Conservation (phyloP, 2,888 invertebrate genomes). For the Tipula confusa region DNA sequence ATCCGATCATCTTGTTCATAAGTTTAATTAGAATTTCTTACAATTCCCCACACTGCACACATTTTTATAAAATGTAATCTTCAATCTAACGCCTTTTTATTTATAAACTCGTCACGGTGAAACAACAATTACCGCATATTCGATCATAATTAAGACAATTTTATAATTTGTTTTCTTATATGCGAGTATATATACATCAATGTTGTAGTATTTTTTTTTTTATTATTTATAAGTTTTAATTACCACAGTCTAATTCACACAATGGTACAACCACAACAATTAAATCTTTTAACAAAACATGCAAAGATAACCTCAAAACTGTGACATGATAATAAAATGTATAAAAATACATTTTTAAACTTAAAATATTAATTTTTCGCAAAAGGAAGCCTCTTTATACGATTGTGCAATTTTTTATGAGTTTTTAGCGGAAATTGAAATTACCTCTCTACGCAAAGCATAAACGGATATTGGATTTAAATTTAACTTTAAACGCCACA, state of each 20-base stretch:
- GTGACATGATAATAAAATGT: not conserved
- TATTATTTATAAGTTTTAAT: not conserved
- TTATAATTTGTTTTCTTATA: not conserved
- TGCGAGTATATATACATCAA: too few relatives aligned
- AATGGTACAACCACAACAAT: not conserved
- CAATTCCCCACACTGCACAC: not conserved
- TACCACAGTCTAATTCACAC: slow-evolving; percentile 3
- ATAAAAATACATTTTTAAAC: not conserved
- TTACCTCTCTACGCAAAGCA: not conserved
- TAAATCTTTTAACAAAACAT: not conserved
- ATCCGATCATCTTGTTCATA: not conserved
- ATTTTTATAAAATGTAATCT: not conserved
- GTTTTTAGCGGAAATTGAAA: not conserved
- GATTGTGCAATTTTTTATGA: too few relatives aligned
- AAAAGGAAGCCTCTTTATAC: not conserved
- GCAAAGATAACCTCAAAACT: not conserved
- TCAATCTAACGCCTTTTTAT: slow-evolving; percentile 12
- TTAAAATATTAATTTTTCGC: not conserved
- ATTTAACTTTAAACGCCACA: not conserved
- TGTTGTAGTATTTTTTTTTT: not conserved
- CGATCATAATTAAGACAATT: not conserved
- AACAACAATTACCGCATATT: slow-evolving; percentile 8
- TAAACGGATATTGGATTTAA: not conserved
- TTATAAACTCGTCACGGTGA: slow-evolving; percentile 4
- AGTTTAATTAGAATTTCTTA: not conserved